Conservation (phyloP, 2,888 invertebrate species). For the Macroteleia sp. region DNA sequence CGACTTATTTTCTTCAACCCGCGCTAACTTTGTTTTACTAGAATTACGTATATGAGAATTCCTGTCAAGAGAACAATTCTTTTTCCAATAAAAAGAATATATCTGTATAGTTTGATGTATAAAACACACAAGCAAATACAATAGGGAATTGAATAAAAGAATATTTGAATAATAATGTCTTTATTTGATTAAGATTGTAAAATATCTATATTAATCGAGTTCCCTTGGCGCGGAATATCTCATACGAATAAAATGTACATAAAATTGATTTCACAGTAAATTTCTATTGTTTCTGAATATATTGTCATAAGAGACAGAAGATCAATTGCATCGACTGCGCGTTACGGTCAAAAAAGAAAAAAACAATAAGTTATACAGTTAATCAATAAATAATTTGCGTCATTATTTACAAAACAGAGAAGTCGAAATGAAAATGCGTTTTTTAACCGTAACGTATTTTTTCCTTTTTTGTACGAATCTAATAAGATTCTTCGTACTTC, state of each 20-base stretch:
- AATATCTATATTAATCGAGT: neutral
- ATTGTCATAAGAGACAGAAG: neutral
- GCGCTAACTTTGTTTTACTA: slow-evolving; percentile 4
- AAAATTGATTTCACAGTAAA: neutral
- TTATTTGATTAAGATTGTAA: neutral
- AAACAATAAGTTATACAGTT: slow-evolving; percentile 12
- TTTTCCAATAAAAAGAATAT: slow-evolving; percentile 1
- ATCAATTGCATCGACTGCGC: neutral
- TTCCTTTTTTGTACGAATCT: slow-evolving; percentile 12
- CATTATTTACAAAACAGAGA: slow-evolving; percentile 32
- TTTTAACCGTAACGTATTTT: slow-evolving; percentile 7
- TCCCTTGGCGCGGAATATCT: slow-evolving; percentile 21
- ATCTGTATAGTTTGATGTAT: too few species aligned
- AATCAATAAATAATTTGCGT: slow-evolving; percentile 34
- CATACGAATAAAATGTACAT: slow-evolving; percentile 4
- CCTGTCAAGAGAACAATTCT: slow-evolving; percentile 47
- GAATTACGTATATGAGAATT: slow-evolving; percentile 27
- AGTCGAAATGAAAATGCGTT: neutral
- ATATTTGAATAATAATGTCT: neutral
- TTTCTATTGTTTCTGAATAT: neutral
- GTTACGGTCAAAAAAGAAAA: neutral
- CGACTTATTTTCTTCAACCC: neutral
- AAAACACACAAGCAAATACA: too few species aligned
- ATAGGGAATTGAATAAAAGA: neutral
- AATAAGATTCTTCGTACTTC: slow-evolving; percentile 3